Base-by-base conservation (phyloP, 2,888 invertebrate genomes). In the Antheraea assamensis region DNA sequence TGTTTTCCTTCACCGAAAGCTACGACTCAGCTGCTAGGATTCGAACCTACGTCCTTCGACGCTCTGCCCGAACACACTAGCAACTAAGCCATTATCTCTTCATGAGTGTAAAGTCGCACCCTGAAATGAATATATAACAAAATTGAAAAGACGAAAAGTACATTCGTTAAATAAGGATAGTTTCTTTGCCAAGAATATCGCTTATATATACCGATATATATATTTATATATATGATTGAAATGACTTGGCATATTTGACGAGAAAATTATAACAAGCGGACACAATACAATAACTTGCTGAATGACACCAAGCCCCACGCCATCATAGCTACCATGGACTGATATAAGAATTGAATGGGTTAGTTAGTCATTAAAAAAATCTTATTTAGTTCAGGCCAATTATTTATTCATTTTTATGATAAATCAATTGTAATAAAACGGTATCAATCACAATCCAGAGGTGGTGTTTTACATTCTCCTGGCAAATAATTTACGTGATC, bases 401-500 rank as follows among this genome's bases (percentile, higher is more conserved):
- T 71, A 64, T 58, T 64, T 55, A 35, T 49, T 52, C 55, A 24
- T 64, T 64, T 27, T 68, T 15, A n/a, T 15, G 17, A 35, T n/a
- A 35, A 35, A 35, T 21, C 5, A 21, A 17, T 17, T n/a, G 21
- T 35, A 1, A 35, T 35, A 73, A 58, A 27, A 24, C 35, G 19
- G 42, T 58, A 55, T 70, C 10, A 90, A 75, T 93, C 92, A 78
- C 92, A 92, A 2, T 89, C 89, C 3, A 85, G 75, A 2, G 84
- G 85, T 7, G 90, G 89, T 35, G 87, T 85, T 74, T 79, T 82
- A 80, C 93, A 93, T 76, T 93, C 92, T 15, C 89, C 91, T 0
- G 92, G 92, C 71, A 91, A 77, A 75, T 86, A 93, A 86, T 98
- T 98, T 55, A 90, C 84, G 72, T 96, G 95, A 13, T 97, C 96